Conservation (phyloP, 2,888 invertebrate species). For the Hydroisotoma schaefferi region DNA sequence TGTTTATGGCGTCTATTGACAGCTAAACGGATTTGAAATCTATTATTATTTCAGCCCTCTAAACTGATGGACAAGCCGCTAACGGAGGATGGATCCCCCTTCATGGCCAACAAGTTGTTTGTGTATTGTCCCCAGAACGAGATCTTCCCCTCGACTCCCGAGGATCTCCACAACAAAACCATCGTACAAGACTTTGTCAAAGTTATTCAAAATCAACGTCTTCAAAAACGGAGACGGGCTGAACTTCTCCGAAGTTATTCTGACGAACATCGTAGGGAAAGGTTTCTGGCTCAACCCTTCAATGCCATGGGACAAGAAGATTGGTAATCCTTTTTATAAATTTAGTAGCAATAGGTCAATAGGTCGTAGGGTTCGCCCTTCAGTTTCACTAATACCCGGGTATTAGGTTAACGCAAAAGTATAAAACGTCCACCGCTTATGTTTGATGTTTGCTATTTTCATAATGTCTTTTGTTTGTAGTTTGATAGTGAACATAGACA, state of each 20-base stretch:
- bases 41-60: too few species aligned
- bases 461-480: too few species aligned
- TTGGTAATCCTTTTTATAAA: neutral
- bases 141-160: neutral
- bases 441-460: too few species aligned
- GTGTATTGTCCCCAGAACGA: conserved; percentile 4
- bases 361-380: too few species aligned
- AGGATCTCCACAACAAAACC: neutral
- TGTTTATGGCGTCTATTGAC: too few species aligned
- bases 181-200: neutral
- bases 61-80: too few species aligned
- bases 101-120: neutral
- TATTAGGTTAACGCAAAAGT: too few species aligned
- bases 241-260: neutral
- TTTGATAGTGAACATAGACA: conserved; percentile 29
- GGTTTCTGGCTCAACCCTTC: neutral
- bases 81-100: too few species aligned
- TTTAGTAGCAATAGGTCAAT: neutral
- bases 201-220: neutral
- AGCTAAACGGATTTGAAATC: too few species aligned
- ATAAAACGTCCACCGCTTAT: too few species aligned
- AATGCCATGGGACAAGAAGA: neutral
- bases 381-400: too few species aligned
- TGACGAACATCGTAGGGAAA: neutral
- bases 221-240: neutral